Evolutionary conservation across 2,888 invertebrate species (phyloP).

Genomic region (Metalampra italica): DNA sequence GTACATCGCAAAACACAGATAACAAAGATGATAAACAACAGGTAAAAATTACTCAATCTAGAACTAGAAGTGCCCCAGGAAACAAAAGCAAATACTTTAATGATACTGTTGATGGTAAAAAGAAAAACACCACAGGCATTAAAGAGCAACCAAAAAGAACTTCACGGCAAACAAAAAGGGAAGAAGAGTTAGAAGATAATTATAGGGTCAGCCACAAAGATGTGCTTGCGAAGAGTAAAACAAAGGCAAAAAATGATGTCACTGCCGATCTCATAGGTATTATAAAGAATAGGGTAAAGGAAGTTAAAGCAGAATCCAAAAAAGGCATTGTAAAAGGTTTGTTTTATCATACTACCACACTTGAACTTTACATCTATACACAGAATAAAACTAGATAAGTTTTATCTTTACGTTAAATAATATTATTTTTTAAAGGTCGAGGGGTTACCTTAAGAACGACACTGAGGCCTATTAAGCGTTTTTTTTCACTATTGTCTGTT

Average conservation of each 20-base stretch:
- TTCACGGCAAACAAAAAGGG: conserved; percentile 18
- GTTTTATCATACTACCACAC: background rate
- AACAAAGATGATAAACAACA: background rate
- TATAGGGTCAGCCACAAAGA: conserved; percentile 64
- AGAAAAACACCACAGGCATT: conserved; percentile 9
- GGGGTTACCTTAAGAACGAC: no score
- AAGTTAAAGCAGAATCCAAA: conserved; percentile 57
- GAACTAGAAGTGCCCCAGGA: conserved; percentile 55
- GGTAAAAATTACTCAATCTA: conserved; percentile 22
- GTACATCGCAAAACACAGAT: background rate
- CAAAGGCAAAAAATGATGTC: conserved; percentile 54
- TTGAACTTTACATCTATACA: no score
- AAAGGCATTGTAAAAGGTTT: conserved; percentile 54
- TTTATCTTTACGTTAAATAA: no score
- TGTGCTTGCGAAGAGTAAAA: conserved; percentile 34
- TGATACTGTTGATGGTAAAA: conserved; percentile 12
- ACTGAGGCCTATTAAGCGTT: no score
- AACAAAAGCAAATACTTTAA: conserved; percentile 58
- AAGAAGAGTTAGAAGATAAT: conserved; percentile 36
- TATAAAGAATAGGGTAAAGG: conserved; percentile 68
- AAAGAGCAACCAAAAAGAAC: conserved; percentile 26
- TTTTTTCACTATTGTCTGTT: no score
- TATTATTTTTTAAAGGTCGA: no score
- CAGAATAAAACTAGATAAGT: no score
- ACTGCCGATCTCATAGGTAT: conserved; percentile 71